Evolutionary conservation across 1,140 invertebrate species (phyloP), one percentile per base, ranked within the genome.

Genomic region (Halyomorpha halys): DNA sequence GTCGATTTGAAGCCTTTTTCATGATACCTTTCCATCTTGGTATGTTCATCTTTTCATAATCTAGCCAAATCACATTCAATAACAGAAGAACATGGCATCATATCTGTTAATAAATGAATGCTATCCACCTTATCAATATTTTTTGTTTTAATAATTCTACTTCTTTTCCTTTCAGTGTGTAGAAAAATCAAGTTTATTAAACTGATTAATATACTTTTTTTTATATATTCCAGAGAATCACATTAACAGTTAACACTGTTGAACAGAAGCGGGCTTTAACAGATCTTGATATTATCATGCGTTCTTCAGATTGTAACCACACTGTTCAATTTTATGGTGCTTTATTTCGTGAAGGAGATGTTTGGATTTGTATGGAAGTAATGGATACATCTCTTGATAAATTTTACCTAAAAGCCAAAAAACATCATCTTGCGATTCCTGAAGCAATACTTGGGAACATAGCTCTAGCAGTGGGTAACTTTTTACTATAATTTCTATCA

Each of bases 341-440:
- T 56, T 85, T 98, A 71, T 97, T 98, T 71, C 85, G 90, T 53
- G 91, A 94, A 76, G 91, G 90, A 16, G 94, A 97, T 77, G 95
- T 98, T 30, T 98, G 95, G 95, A 98, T 99, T 72, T 98, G 95
- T 74, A 99, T 99, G 96, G 96, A 99, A 78, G 84, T 98, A 14
- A 99, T 99, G 97, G 90, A 95, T 70, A 96, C 91, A 68, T 97
- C 94, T 74, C 80, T 98, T 67, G 97, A 99, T 72, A 98, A 98
- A 76, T 92, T 94, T 78, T 98, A 89, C 76, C 86, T 79, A 70
- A 94, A 87, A 79, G 87, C 85, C 44, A 94, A 86, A 74, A 85
- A 84, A 74, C 83, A 85, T 74, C 79, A 82, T 45, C 77, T 81
- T 70, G 82, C 83, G 49, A 91, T 99, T 72, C 90, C 93, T 68